Percentiles rank a stretch among this genome's conserved stretches.
Evolutionary conservation across 1,140 invertebrate species (phyloP).

Genomic region (Aphidius gifuensis): DNA sequence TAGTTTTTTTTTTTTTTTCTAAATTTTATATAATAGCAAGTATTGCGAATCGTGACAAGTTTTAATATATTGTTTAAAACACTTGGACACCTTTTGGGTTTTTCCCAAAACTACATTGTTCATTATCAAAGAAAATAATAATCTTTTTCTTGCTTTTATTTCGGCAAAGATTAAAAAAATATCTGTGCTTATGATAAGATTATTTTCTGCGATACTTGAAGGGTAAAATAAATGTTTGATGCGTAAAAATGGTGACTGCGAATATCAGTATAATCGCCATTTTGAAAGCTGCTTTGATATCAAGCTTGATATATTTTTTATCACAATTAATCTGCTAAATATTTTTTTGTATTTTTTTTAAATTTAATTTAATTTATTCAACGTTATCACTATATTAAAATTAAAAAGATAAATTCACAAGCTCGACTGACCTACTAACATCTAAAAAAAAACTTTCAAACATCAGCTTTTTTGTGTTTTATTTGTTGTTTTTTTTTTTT

Average conservation of each 20-base stretch:
- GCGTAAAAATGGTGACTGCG: slow-evolving; percentile 34
- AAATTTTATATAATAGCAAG: background rate
- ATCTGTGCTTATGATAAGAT: background rate
- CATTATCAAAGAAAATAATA: too few relatives aligned
- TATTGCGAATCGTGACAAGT: too few relatives aligned
- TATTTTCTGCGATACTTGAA: too few relatives aligned
- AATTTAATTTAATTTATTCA: background rate
- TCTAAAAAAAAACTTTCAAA: too few relatives aligned
- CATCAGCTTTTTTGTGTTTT: too few relatives aligned
- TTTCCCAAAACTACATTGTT: too few relatives aligned
- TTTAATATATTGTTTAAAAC: too few relatives aligned
- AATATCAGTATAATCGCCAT: slow-evolving; percentile 27
- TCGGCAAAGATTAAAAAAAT: background rate
- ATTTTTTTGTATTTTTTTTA: background rate
- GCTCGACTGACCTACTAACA: too few relatives aligned
- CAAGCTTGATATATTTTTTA: background rate
- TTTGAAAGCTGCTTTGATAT: slow-evolving; percentile 23
- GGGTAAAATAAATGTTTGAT: background rate
- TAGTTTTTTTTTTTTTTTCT: background rate
- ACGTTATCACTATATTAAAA: background rate
- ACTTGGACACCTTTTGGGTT: too few relatives aligned
- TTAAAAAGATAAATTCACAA: background rate
- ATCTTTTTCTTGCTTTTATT: background rate
- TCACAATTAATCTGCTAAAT: background rate
- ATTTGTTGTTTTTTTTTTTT: too few relatives aligned